Evolutionary conservation across 64 coral and sea anemone species (phyloP).

Genomic region (Montipora cactus): DNA sequence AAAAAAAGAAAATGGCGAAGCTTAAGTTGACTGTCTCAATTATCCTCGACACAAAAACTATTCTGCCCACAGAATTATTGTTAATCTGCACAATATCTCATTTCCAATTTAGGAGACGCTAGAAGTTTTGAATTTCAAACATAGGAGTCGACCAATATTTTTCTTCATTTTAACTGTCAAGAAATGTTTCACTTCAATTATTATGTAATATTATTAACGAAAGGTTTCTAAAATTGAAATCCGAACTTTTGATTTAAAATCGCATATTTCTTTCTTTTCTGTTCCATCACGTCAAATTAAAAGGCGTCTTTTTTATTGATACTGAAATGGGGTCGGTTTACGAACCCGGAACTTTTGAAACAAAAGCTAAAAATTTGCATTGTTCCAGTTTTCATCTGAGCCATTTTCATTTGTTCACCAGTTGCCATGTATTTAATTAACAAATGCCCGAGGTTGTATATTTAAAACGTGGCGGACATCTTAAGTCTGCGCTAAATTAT

Average conservation of each 20-base stretch:
- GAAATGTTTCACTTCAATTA: neutral
- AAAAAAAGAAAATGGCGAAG: neutral
- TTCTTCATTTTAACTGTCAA: neutral
- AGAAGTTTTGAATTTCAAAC: neutral
- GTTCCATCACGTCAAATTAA: neutral
- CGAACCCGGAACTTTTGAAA: slow-evolving; percentile 37
- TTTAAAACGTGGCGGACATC: neutral
- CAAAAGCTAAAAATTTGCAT: slow-evolving; percentile 53
- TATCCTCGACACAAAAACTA: slow-evolving; percentile 7
- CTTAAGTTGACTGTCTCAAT: slow-evolving; percentile 4
- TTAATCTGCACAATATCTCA: slow-evolving; percentile 24
- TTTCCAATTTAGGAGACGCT: neutral
- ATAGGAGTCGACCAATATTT: neutral
- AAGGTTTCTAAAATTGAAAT: neutral
- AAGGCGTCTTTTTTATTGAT: neutral
- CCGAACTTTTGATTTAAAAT: too few species aligned
- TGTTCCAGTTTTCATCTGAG: slow-evolving; percentile 4
- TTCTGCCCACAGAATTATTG: slow-evolving; percentile 1
- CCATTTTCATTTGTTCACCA: neutral
- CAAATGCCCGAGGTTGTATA: neutral
- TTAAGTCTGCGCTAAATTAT: slow-evolving; percentile 26
- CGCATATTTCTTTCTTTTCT: too few species aligned
- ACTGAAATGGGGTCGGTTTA: slow-evolving; percentile 4
- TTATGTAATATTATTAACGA: neutral
- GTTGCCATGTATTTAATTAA: slow-evolving; percentile 19